Percentiles rank a stretch among this genome's conserved stretches.
Conservation (phyloP, 53 echinoderm and acorn worm genomes). For the Luidia sarsii region DNA sequence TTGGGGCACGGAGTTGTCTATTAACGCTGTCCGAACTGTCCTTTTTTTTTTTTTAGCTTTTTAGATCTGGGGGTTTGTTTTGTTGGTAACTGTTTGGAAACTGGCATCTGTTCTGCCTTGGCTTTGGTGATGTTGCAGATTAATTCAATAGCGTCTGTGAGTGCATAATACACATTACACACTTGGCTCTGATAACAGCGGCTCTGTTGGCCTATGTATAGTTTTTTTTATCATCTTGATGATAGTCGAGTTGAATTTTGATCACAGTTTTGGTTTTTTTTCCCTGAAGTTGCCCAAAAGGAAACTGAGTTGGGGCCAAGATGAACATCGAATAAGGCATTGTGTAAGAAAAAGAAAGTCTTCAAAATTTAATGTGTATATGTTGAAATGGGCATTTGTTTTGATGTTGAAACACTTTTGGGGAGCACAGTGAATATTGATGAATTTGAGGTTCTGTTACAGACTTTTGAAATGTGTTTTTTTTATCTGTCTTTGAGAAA, state of each 20-base stretch:
- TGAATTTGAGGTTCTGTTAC: no score
- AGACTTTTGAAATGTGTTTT: no score
- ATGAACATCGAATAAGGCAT: conserved; percentile 51
- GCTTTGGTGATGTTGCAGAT: conserved; percentile 53
- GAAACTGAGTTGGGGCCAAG: background rate
- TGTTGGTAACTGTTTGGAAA: conserved; percentile 35
- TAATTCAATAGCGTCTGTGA: conserved; percentile 14
- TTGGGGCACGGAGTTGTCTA: conserved; percentile 24
- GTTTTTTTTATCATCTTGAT: conserved; percentile 8
- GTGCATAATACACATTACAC: conserved; percentile 21
- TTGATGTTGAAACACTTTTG: no score
- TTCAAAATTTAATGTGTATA: conserved; percentile 26
- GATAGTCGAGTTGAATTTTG: conserved; percentile 37
- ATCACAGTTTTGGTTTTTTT: conserved; percentile 15
- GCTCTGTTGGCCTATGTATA: no score
- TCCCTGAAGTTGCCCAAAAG: no score
- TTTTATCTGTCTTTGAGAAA: no score
- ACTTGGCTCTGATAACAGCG: conserved; percentile 34
- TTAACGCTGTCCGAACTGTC: no score
- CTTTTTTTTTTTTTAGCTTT: no score
- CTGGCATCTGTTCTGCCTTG: conserved; percentile 16
- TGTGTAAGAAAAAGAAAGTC: conserved; percentile 30
- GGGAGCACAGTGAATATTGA: no score
- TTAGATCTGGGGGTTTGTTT: background rate
- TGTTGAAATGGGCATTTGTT: no score